Percentiles rank a stretch among this genome's conserved stretches.
These are phyloP conservation scores for Iselma pallidipennis DNA, from an alignment of 2,888 invertebrate genomes.

Conservation along the genomic window DNA sequence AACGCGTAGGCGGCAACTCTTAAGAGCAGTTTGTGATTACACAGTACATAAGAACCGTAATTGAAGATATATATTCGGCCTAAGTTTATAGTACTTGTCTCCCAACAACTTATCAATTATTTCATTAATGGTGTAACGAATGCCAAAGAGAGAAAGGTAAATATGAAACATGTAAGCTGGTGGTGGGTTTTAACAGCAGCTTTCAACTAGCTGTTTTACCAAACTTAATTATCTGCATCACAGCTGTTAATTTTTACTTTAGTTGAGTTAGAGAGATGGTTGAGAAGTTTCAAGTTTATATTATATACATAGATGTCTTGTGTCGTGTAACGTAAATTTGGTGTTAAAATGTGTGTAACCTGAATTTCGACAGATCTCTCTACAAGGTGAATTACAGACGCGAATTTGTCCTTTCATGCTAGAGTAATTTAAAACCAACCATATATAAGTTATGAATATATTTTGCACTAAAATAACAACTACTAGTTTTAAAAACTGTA, in stretches of 20 bases:
- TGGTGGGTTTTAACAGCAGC: neutral
- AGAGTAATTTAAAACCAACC: no score
- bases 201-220: neutral
- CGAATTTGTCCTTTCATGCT: no score
- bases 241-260: no score
- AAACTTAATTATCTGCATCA: neutral
- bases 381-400: no score
- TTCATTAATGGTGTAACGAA: neutral
- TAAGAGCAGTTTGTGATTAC: constrained; percentile 52
- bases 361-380: no score
- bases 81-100: constrained; percentile 14
- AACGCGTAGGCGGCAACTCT: constrained; percentile 49
- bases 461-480: no score
- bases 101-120: constrained; percentile 22
- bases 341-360: no score
- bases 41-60: constrained; percentile 46
- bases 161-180: neutral
- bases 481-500: no score
- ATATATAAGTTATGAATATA: no score
- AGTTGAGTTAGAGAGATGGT: neutral
- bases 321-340: neutral
- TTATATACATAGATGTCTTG: no score
- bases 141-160: neutral
- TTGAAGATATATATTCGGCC: constrained; percentile 43
- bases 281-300: no score